Evolutionary conservation across 2,888 invertebrate genomes (phyloP).

Genomic region (Rotaria socialis): DNA sequence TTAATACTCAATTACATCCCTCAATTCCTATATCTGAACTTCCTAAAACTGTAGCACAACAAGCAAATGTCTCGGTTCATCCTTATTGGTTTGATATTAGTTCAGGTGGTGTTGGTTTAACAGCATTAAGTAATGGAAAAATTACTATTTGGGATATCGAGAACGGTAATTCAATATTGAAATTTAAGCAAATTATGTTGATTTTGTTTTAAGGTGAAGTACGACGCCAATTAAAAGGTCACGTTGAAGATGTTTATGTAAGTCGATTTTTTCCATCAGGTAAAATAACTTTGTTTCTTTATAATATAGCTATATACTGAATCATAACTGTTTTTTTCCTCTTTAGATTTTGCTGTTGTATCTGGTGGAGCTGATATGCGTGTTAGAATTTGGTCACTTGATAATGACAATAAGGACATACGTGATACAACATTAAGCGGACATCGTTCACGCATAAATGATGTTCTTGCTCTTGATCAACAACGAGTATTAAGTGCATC

Average conservation of each 20-base stretch:
- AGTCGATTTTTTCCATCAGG: slow-evolving; percentile 27
- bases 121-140: not conserved
- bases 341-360: slow-evolving; percentile 5
- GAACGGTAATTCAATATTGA: not conserved
- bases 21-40: not conserved
- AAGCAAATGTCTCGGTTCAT: not conserved
- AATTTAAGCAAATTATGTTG: not conserved
- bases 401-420: not conserved
- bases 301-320: no score
- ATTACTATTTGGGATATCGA: slow-evolving; percentile 10
- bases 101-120: not conserved
- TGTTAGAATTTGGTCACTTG: not conserved
- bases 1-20: not conserved
- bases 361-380: slow-evolving; percentile 13
- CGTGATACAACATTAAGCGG: not conserved
- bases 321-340: not conserved
- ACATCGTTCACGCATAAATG: not conserved
- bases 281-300: not conserved
- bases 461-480: not conserved
- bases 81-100: not conserved
- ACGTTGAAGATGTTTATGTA: not conserved
- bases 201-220: not conserved
- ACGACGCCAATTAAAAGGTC: not conserved
- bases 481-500: slow-evolving; percentile 6
- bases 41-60: not conserved